phyloP scores from a whole-genome alignment of 2,113 vertebrate genomes.

The Onychostoma macrolepis region DNA sequence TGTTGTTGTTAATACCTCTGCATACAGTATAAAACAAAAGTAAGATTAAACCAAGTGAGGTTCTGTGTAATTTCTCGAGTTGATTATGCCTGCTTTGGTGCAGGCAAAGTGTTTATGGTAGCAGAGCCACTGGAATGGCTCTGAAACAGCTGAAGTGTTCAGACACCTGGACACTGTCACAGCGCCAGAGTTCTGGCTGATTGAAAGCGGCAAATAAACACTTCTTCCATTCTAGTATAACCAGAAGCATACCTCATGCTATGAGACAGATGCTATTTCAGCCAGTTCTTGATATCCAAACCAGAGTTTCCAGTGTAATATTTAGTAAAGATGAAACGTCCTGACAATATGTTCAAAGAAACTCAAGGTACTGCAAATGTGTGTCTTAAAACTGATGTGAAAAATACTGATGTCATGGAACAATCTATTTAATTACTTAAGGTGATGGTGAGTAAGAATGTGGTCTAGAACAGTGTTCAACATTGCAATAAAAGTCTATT shows the following conservation, averaged over 20 bases:
- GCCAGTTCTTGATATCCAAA: slow-evolving; percentile 21
- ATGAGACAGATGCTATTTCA: slow-evolving; percentile 28
- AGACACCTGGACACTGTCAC: slow-evolving; percentile 40
- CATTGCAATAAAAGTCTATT: slow-evolving; percentile 1
- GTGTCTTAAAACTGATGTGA: background rate
- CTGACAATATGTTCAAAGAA: slow-evolving; percentile 18
- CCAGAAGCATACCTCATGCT: slow-evolving; percentile 39
- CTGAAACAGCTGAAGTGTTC: slow-evolving; percentile 39
- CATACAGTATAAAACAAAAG: background rate
- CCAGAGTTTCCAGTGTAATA: slow-evolving; percentile 31
- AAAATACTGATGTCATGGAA: slow-evolving; percentile 25
- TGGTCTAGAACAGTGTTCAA: background rate
- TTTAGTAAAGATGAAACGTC: slow-evolving; percentile 33
- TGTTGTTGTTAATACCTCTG: background rate
- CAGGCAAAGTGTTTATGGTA: slow-evolving; percentile 51
- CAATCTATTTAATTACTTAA: slow-evolving; percentile 10
- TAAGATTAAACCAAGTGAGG: background rate
- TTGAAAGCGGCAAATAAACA: slow-evolving; percentile 54
- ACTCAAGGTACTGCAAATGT: background rate
- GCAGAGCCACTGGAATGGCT: slow-evolving; percentile 21
- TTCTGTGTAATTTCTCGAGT: background rate
- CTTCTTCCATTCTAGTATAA: slow-evolving; percentile 45
- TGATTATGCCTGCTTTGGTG: no score
- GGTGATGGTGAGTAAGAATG: background rate
- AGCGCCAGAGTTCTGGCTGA: slow-evolving; percentile 31